Evolutionary conservation across 2,797 vertebrate genomes (phyloP).

Genomic region (Sphenopsis melanotis): DNA sequence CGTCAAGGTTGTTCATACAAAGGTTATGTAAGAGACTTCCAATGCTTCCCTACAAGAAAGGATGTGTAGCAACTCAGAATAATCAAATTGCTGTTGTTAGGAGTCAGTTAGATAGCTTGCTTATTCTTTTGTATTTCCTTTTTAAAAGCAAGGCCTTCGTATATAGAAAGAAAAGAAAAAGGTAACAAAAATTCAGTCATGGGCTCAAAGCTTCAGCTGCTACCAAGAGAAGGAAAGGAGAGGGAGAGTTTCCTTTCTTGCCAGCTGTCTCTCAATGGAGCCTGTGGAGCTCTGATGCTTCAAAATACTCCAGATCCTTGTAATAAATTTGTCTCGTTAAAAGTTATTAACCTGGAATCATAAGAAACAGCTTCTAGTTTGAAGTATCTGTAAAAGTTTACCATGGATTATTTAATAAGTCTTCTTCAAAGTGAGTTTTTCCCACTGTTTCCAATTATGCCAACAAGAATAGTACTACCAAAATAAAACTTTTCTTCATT

Average conservation of each 20-base stretch:
- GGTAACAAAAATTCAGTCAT: background rate
- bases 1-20: slow-evolving; percentile 27
- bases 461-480: slow-evolving; percentile 77
- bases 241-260: background rate
- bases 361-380: background rate
- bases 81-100: background rate
- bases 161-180: background rate
- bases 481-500: slow-evolving; percentile 69
- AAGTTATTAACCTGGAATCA: background rate
- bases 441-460: slow-evolving; percentile 84
- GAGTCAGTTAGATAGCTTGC: background rate
- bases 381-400: slow-evolving; percentile 53
- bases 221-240: background rate
- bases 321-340: background rate
- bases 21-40: slow-evolving; percentile 11
- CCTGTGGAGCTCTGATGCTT: background rate
- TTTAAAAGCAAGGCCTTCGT: background rate
- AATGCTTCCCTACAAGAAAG: slow-evolving; percentile 14
- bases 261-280: background rate
- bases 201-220: background rate
- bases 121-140: background rate
- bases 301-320: background rate
- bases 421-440: slow-evolving; percentile 86
- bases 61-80: background rate
- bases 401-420: slow-evolving; percentile 77